Conservation (phyloP, 2,113 vertebrate species). For the Chaetops frenatus region DNA sequence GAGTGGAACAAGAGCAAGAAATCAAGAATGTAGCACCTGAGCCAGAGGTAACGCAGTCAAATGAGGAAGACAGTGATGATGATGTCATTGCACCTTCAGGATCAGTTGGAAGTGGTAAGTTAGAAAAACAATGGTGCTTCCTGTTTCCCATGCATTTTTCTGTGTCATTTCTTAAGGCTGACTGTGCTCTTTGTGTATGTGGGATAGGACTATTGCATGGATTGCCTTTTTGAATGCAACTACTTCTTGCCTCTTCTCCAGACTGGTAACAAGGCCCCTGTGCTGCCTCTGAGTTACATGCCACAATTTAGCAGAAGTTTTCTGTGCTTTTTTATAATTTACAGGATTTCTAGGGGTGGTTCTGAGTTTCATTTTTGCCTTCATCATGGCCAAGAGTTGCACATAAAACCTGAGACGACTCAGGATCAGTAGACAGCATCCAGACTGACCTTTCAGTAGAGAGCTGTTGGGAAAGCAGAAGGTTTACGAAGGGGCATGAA, state of each 20-base stretch:
- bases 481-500: not conserved
- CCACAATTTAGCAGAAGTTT: not conserved
- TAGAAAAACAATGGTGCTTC: not conserved
- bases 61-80: slow-evolving; percentile 92
- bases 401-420: not conserved
- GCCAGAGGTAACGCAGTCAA: slow-evolving; percentile 82
- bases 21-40: slow-evolving; percentile 71
- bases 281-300: not conserved
- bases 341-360: not conserved
- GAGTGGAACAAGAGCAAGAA: slow-evolving; percentile 87
- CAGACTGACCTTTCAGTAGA: not conserved
- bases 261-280: not conserved
- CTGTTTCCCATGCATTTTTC: not conserved
- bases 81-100: slow-evolving; percentile 75
- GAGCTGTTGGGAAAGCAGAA: not conserved
- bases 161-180: not conserved
- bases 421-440: not conserved
- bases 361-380: not conserved
- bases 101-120: slow-evolving; percentile 73
- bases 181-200: not conserved
- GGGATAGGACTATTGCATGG: not conserved
- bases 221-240: not conserved
- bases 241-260: not conserved
- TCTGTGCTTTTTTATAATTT: not conserved
- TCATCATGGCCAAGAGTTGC: not conserved